A percentile compares a stretch with the other conserved stretches of the same genome.
These are phyloP conservation scores for Pecten maximus DNA, from an alignment of 2,888 invertebrate genomes.

Conservation along the genomic window DNA sequence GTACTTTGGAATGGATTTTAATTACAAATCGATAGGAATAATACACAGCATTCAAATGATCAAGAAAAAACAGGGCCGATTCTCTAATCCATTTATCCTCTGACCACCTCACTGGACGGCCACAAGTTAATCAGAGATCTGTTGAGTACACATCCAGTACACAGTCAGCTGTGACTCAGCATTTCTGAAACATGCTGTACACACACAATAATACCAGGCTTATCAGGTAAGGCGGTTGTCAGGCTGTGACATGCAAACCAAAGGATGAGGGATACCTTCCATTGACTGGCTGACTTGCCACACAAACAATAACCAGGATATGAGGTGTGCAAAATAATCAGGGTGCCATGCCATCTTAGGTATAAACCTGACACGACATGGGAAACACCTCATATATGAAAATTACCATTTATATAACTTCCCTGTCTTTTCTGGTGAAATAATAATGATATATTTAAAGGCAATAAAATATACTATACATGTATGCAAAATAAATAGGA, in stretches of 20 bases:
- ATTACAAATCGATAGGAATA: not conserved
- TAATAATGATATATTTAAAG: not conserved
- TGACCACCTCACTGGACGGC: not conserved
- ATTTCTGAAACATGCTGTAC: not conserved
- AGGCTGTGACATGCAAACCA: not conserved
- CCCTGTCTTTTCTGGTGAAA: not conserved
- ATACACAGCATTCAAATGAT: not conserved
- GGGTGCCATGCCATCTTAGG: not conserved
- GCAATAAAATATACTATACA: too few relatives aligned
- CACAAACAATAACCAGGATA: conserved; percentile 2
- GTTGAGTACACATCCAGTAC: not conserved
- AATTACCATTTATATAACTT: not conserved
- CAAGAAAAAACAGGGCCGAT: not conserved
- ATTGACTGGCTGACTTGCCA: not conserved
- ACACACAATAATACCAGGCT: not conserved
- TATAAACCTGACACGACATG: not conserved
- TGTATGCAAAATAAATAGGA: too few relatives aligned
- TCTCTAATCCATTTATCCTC: not conserved
- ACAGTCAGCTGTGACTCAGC: not conserved
- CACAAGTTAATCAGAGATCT: not conserved
- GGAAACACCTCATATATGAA: not conserved
- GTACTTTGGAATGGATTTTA: not conserved
- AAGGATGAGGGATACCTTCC: not conserved
- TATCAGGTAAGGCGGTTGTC: not conserved
- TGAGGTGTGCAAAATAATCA: conserved; percentile 20